Base-by-base conservation (phyloP, 2,113 vertebrate genomes). In the Spea multiplicata region DNA sequence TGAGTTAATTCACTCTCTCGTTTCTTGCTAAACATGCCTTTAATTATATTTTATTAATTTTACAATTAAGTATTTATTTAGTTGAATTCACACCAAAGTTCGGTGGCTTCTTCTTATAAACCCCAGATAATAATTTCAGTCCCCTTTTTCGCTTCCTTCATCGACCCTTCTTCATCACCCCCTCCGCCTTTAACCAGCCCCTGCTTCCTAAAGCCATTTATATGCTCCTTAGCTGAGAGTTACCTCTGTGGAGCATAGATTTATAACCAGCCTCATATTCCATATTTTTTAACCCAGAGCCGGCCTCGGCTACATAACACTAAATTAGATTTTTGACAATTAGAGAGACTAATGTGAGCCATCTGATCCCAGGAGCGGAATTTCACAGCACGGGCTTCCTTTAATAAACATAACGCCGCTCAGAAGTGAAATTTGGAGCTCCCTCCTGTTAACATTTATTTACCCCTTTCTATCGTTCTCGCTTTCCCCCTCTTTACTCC, bases 291-390 rank as follows among this genome's bases (percentile, higher is more conserved):
- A 82, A 86, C 83, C 81, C 3, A 68, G 85, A 82, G 82, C 84
- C 82, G 83, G 81, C 83, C 83, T 66, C 13, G 83, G 86, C 83
- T 88, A 88, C 87, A 85, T 68, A 0, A 84, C 84, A 84, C 82
- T 87, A 86, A 86, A 88, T 89, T 83, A 3, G 0, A 64, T 88
- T 89, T 88, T 89, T 89, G 88, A 89, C 88, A 88, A 89, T 89
- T 89, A 89, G 84, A 84, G 86, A 89, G 86, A 87, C 86, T 89
- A 87, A 89, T 88, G 86, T 84, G 85, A 84, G 81, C 84, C 84
- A 53, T 81, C 69, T 71, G 71, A 82, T 88, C 88, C 86, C 88
- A 80, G 85, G 88, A 88, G 88, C 81, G 83, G 87, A 81, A 86
- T 88, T 84, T 77, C 62, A 79, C 84, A 77, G 86, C 81, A 87